Percentiles rank a stretch among this genome's conserved stretches.
Evolutionary conservation across 2,888 invertebrate species (phyloP).

Genomic region (Dioctria rufipes): DNA sequence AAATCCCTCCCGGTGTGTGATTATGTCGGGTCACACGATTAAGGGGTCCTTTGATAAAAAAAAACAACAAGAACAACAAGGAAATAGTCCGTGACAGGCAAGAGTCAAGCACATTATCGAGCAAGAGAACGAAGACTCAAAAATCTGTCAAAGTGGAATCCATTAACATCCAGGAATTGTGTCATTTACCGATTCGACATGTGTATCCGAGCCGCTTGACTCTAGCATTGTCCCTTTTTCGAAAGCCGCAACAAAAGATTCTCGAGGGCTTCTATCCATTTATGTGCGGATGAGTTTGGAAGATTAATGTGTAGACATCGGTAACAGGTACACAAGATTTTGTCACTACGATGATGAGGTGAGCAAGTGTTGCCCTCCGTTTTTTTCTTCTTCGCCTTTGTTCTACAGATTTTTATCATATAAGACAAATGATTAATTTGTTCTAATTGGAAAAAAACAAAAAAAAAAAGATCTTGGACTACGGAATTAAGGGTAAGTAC

Average conservation of each 20-base stretch:
- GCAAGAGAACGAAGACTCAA: background rate
- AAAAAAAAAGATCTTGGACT: too few relatives aligned
- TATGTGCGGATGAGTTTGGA: background rate
- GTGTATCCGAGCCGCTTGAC: constrained; percentile 49
- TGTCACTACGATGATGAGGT: constrained; percentile 25
- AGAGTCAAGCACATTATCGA: constrained; percentile 51
- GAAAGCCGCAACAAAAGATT: constrained; percentile 54
- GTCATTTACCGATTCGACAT: constrained; percentile 60
- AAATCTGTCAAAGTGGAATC: constrained; percentile 57
- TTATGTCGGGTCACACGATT: constrained; percentile 57
- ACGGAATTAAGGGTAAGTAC: too few relatives aligned
- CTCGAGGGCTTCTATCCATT: constrained; percentile 10
- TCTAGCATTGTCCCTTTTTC: constrained; percentile 51
- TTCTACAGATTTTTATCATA: constrained; percentile 4
- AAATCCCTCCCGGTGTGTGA: constrained; percentile 40
- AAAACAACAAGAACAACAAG: constrained; percentile 12
- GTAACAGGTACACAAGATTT: constrained; percentile 56
- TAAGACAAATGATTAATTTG: constrained; percentile 31
- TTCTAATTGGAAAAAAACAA: background rate
- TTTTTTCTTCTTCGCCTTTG: too few relatives aligned
- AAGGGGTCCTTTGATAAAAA: constrained; percentile 39
- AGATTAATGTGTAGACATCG: constrained; percentile 59
- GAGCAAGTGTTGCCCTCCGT: constrained; percentile 31
- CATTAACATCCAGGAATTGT: constrained; percentile 57
- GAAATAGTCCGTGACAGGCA: constrained; percentile 37